Evolutionary conservation across 2,888 invertebrate species (phyloP).

Genomic region (Thereva nobilitata): DNA sequence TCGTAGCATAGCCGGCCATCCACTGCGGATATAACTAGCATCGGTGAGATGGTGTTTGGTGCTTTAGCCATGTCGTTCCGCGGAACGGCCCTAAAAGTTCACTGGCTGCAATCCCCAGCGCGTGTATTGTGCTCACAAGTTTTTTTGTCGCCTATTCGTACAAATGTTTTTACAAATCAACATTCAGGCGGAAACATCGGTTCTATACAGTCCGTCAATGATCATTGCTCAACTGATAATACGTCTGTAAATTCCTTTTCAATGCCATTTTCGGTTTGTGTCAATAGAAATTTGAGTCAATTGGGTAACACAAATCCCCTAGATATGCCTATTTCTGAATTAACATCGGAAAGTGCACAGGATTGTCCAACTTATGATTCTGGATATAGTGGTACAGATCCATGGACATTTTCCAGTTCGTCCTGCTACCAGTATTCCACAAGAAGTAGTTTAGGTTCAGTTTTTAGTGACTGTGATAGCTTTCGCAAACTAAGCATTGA

Average conservation of each 20-base stretch:
- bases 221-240: conserved; percentile 53
- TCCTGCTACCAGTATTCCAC: conserved; percentile 55
- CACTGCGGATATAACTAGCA: conserved; percentile 69
- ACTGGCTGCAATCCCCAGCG: conserved; percentile 59
- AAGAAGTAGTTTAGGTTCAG: conserved; percentile 57
- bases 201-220: conserved; percentile 14
- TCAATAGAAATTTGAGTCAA: conserved; percentile 41
- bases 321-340: conserved; percentile 50
- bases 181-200: conserved; percentile 4
- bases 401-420: conserved; percentile 49
- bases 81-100: conserved; percentile 82
- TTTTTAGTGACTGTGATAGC: conserved; percentile 50
- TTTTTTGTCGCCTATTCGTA: conserved; percentile 62
- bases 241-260: conserved; percentile 57
- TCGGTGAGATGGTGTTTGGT: conserved; percentile 93
- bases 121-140: conserved; percentile 66
- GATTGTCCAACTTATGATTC: conserved; percentile 48
- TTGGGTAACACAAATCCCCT: conserved; percentile 49
- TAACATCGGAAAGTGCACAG: conserved; percentile 17
- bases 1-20: conserved; percentile 67
- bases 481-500: conserved; percentile 54
- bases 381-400: conserved; percentile 48
- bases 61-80: conserved; percentile 86
- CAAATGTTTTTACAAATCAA: background rate
- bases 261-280: conserved; percentile 49